Base-by-base conservation (phyloP, 2,797 vertebrate genomes). In the Macropus fuliginosus region DNA sequence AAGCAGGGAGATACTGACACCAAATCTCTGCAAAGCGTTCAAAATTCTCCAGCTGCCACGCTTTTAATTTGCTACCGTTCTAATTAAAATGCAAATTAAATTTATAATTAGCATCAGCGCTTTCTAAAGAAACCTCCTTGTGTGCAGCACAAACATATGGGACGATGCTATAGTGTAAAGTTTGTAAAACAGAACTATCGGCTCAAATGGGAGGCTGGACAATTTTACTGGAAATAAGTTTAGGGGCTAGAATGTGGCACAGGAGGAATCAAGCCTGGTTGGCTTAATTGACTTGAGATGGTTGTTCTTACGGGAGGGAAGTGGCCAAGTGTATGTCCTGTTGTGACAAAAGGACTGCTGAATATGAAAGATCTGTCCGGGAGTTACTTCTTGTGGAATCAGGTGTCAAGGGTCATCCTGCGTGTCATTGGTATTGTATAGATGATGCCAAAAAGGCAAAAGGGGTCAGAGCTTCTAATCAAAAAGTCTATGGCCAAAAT, bases 31-130 rank as follows among this genome's bases (percentile, higher is more conserved):
- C 98, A 99, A 99, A 99, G 99, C 98, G 98, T 99, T 99, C 99
- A 99, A 99, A 99, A 99, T 99, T 99, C 99, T 99, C 99, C 99
- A 99, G 99, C 99, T 99, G 99, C 99, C 99, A 99, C 98, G 99
- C 99, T 99, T 99, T 99, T 99, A 99, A 99, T 99, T 99, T 99
- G 99, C 99, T 99, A 99, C 99, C 99, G 99, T 99, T 99, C 99
- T 99, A 99, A 99, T 99, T 99, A 99, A 99, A 99, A 99, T 99
- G 99, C 99, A 99, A 99, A 99, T 99, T 99, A 99, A 99, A 99
- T 99, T 99, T 99, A 99, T 99, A 99, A 99, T 99, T 99, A 99
- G 99, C 99, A 99, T 99, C 99, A 99, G 99, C 98, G 99, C 99
- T 99, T 99, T 99, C 99, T 99, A 99, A 98, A 99, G 99, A 99